Percentiles rank a stretch among this genome's conserved stretches.
Evolutionary conservation across 1,140 invertebrate species (phyloP).

Genomic region (Atopsyche davidsoni): DNA sequence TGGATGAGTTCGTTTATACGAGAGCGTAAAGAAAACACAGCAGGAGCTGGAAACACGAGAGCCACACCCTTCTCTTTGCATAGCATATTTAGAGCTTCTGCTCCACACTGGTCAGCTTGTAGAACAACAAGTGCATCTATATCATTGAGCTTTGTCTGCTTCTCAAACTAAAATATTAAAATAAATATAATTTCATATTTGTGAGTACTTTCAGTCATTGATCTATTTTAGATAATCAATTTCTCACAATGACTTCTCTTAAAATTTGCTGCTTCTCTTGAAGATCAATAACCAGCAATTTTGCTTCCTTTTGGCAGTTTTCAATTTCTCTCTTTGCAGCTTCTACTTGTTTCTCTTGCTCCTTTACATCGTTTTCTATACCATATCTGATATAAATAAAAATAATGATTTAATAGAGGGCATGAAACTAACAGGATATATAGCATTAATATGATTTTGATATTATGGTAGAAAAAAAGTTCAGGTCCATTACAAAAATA

Average conservation of each 20-base stretch:
- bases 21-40: constrained; percentile 11
- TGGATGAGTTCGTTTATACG: constrained; percentile 9
- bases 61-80: constrained; percentile 1
- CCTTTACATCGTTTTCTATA: constrained; percentile 22
- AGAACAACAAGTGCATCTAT: constrained; percentile 23
- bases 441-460: too few relatives aligned
- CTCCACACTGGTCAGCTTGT: constrained; percentile 11
- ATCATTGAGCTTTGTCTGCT: constrained; percentile 21
- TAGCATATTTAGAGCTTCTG: constrained; percentile 15
- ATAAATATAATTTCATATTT: constrained; percentile 1
- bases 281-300: constrained; percentile 4
- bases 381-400: constrained; percentile 18
- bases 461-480: too few relatives aligned
- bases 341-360: constrained; percentile 17
- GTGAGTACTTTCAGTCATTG: too few relatives aligned
- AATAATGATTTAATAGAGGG: too few relatives aligned
- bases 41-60: constrained; percentile 17
- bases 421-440: too few relatives aligned
- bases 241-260: constrained; percentile 19
- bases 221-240: too few relatives aligned
- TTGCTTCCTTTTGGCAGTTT: constrained; percentile 10
- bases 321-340: constrained; percentile 12
- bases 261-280: constrained; percentile 16
- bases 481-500: too few relatives aligned
- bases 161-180: constrained; percentile 15